A percentile compares a stretch with the other conserved stretches of the same genome.
Conservation (phyloP, 2,113 vertebrate species). For the Leptosomus discolor region DNA sequence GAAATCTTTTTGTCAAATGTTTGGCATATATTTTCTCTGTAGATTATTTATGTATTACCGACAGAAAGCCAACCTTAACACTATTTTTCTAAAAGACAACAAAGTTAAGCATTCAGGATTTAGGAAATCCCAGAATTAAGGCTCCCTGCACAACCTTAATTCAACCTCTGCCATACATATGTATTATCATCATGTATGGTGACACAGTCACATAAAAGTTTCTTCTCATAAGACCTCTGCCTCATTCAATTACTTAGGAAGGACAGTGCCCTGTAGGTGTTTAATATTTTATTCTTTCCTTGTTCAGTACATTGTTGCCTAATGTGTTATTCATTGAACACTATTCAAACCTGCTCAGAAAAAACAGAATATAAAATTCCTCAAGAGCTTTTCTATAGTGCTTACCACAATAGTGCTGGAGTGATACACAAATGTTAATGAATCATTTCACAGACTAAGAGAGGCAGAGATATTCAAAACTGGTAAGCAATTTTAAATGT, state of each 20-base stretch:
- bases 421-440: background rate
- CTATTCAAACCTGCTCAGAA: background rate
- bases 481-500: background rate
- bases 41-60: background rate
- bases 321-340: background rate
- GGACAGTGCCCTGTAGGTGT: background rate
- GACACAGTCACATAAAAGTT: background rate
- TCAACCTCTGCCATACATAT: background rate
- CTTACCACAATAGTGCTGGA: background rate
- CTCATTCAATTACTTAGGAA: background rate
- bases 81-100: background rate
- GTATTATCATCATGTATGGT: background rate
- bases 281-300: slow-evolving; percentile 26
- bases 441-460: background rate
- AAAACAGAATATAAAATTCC: background rate
- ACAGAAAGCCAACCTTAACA: background rate
- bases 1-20: background rate
- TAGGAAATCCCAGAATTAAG: background rate
- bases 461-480: background rate
- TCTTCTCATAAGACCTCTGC: background rate
- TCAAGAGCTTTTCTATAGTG: slow-evolving; percentile 13
- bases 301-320: background rate
- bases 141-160: background rate
- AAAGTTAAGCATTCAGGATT: background rate
- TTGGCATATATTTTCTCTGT: background rate